phyloP scores from a whole-genome alignment of 2,888 invertebrate genomes.

The Lamellibrachia columna region DNA sequence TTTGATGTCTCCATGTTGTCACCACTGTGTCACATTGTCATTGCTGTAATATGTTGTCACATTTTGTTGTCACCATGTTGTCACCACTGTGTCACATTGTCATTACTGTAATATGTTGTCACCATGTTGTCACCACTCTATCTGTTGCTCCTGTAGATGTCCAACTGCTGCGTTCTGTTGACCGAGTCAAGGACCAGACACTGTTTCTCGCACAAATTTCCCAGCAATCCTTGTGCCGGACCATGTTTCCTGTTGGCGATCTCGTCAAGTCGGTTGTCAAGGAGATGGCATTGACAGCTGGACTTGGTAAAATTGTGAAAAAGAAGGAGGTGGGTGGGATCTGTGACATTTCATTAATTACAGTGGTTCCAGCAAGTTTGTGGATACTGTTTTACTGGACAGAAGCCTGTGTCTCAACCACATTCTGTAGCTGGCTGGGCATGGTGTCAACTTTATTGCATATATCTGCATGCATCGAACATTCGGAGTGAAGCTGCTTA shows the following conservation, averaged over 20 bases:
- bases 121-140: background rate
- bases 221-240: slow-evolving; percentile 78
- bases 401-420: background rate
- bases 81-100: background rate
- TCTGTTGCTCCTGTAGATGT: slow-evolving; percentile 69
- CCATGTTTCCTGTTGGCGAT: slow-evolving; percentile 91
- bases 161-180: slow-evolving; percentile 77
- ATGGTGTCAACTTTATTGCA: background rate
- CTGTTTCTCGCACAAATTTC: slow-evolving; percentile 89
- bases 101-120: background rate
- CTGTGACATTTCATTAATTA: background rate
- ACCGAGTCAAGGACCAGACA: slow-evolving; percentile 90
- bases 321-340: slow-evolving; percentile 60
- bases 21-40: background rate
- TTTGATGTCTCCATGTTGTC: too few relatives aligned
- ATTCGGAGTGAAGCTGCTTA: too few relatives aligned
- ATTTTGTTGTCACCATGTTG: background rate
- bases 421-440: background rate
- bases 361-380: background rate
- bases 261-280: slow-evolving; percentile 82
- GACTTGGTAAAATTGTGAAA: slow-evolving; percentile 63
- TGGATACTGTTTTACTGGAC: background rate
- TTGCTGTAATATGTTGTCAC: background rate
- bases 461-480: background rate
- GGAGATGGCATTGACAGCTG: slow-evolving; percentile 77